Evolutionary conservation across 2,113 vertebrate species (phyloP).

Genomic region (Eonycteris spelaea): DNA sequence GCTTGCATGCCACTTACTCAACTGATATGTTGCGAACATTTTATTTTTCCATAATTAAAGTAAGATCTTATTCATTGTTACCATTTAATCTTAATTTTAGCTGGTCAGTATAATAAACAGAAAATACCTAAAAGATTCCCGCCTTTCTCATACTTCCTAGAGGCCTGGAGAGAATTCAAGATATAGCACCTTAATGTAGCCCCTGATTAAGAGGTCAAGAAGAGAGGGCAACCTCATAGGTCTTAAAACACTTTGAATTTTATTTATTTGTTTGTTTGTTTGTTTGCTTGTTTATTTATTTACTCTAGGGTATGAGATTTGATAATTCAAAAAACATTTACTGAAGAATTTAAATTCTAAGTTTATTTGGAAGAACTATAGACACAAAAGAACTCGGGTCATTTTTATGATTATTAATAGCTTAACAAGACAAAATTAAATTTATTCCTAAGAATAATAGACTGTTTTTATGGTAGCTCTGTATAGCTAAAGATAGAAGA

Average conservation of each 20-base stretch:
- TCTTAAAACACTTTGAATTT: neutral
- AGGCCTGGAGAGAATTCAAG: neutral
- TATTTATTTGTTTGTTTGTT: neutral
- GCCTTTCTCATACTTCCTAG: neutral
- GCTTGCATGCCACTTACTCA: neutral
- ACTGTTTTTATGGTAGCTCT: constrained; percentile 22
- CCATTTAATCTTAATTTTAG: constrained; percentile 24
- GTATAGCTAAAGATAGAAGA: neutral
- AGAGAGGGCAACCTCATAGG: neutral
- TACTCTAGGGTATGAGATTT: neutral
- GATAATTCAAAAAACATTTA: constrained; percentile 1
- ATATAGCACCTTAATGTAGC: neutral
- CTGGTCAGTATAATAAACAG: neutral
- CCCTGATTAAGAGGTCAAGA: neutral
- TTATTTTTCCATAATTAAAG: neutral
- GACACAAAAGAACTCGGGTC: neutral
- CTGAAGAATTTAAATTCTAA: constrained; percentile 39
- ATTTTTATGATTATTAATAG: constrained; percentile 50
- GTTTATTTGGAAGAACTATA: constrained; percentile 12
- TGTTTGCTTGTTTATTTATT: no score
- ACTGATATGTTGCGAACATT: neutral
- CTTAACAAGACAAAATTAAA: constrained; percentile 34
- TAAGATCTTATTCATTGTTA: neutral
- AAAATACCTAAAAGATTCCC: neutral
- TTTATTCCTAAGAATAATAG: constrained; percentile 42